A percentile compares a stretch with the other conserved stretches of the same genome.
Evolutionary conservation across 2,888 invertebrate genomes (phyloP).

Genomic region (Geotrupes spiniger): DNA sequence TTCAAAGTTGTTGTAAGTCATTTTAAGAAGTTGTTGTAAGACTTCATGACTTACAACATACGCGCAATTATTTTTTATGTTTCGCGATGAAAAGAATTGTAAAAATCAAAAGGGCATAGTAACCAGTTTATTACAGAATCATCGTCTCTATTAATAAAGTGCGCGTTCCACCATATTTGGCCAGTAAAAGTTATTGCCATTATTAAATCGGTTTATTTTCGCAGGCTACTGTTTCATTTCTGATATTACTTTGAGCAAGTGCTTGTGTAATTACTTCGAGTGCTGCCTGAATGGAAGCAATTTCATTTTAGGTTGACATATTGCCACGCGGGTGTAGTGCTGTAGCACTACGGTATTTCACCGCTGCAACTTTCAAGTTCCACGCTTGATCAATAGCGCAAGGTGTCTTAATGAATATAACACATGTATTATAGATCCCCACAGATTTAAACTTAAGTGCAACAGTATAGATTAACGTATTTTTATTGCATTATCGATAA

Average conservation of each 20-base stretch:
- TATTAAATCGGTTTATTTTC: conserved; percentile 21
- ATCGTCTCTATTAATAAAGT: conserved; percentile 1
- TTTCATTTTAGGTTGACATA: conserved; percentile 22
- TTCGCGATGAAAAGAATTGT: no score
- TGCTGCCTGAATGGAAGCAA: conserved; percentile 18
- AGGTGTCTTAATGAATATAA: background rate
- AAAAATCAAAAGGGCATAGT: no score
- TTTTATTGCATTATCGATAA: no score
- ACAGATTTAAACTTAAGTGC: no score
- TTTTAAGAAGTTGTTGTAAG: no score
- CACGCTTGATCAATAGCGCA: conserved; percentile 2
- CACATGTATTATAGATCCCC: background rate
- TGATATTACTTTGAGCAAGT: conserved; percentile 23
- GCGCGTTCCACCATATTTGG: conserved; percentile 15
- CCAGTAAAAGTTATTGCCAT: conserved; percentile 19
- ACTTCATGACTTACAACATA: no score
- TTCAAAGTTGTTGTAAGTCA: no score
- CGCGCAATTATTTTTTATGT: no score
- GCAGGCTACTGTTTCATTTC: conserved; percentile 18
- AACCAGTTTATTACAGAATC: no score
- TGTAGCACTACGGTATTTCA: conserved; percentile 2
- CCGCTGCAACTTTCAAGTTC: conserved; percentile 1
- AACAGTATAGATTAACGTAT: no score
- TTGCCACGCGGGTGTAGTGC: conserved; percentile 9
- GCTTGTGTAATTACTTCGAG: conserved; percentile 20